Evolutionary conservation across 2,113 vertebrate genomes (phyloP), one percentile per base, ranked within the genome.

Genomic region (Neolamprologus kungweensis): DNA sequence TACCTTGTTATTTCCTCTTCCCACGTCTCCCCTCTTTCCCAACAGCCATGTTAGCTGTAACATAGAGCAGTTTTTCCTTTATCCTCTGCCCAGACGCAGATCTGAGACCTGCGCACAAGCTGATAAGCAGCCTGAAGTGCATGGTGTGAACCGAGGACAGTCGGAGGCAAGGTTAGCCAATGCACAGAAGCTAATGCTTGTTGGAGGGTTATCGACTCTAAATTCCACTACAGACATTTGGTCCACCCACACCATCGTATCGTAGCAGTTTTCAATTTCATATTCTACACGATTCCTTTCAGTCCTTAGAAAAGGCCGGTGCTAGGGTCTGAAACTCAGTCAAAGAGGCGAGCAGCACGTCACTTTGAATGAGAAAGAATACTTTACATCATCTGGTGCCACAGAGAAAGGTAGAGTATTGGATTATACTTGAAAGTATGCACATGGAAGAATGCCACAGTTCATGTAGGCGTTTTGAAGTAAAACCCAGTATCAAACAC

Each of bases 1-100:
- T 71, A 23, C 51, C 71, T 7, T 31, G 82, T 65, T 79, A 63
- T 57, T 58, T 82, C n/a, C 19, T 57, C 35, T 60, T 79, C 33
- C 19, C 37, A 35, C 33, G 7, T 84, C 19, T 23, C 33, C 50
- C 14, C 11, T 33, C 80, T 71, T 21, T 85, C 51, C 83, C 75
- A 80, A 68, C 51, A 89, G 40, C 40, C 60, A 84, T 83, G 91
- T 88, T 89, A 78, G 85, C 54, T 71, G 53, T 47, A 57, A 21
- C 16, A 6, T 16, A 89, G 83, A 85, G 26, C 54, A 6, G 47
- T 28, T 16, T 50, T 78, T 51, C 47, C 47, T 89, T 88, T 47
- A 85, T 85, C 31, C 81, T 78, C 63, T 80, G 86, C 85, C 89
- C 85, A 88, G 82, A 87, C 83, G 11, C 86, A 84, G 87, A 85